Base-by-base conservation (phyloP, 2,888 invertebrate species). In the Ornithoptera priamus region DNA sequence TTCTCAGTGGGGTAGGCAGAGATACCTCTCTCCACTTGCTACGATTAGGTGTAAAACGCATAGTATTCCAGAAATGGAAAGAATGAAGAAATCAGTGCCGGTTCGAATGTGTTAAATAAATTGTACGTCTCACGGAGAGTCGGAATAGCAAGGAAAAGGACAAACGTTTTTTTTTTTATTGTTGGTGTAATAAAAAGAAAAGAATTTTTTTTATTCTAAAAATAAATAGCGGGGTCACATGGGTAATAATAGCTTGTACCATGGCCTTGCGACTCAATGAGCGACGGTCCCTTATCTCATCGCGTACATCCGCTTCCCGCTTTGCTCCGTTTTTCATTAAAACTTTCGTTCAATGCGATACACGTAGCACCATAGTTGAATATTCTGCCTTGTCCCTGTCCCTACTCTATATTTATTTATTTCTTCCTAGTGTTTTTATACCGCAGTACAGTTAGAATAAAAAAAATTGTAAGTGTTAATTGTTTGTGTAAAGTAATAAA, bases 261-360 rank as follows among this genome's bases (percentile, higher is more conserved):
- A 66, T 70, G 78, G 74, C 80, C 81, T 81, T 78, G 80, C 73
- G 67, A 71, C 70, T 62, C 58, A 69, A 67, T 73, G 57, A 58
- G 53, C 53, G 70, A 74, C 72, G 70, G 72, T 66, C 76, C 74
- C 68, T 76, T 81, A 81, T 82, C 81, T 77, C 76, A 71, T 73
- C 69, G 69, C 67, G 57, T 62, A 67, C 77, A 79, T 83, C 82
- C 83, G 80, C 77, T 83, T 83, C 83, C 82, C 79, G 75, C 73
- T 75, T 63, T 72, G 73, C 75, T 73, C 73, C 74, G 75, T 74
- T 75, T 75, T 74, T 72, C 70, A 72, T 66, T 69, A 71, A 69
- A 67, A 72, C 70, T 71, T 63, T 62, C 64, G 24, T 53, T n/a
- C 59, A 46, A 71, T 62, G 39, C 42, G 63, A 63, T 65, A 30